These are phyloP conservation scores for Brachyhypopomus occidentalis DNA, from an alignment of 2,113 vertebrate genomes.

Conservation along the genomic window DNA sequence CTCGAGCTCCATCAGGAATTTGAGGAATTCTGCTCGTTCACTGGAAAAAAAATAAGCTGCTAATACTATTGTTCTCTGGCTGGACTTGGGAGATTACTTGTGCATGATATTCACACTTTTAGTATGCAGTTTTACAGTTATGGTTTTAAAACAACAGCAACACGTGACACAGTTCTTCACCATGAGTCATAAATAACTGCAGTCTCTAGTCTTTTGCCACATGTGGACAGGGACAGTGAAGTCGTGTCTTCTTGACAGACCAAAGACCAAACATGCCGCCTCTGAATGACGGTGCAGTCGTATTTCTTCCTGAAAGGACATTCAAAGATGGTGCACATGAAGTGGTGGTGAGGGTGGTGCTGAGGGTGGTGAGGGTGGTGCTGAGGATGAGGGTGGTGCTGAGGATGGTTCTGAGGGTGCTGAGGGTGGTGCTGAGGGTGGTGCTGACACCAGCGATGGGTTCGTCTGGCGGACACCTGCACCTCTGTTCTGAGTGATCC, in stretches of 20 bases:
- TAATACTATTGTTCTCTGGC: conserved; percentile 27
- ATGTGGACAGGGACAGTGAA: conserved; percentile 33
- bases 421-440: too few relatives aligned
- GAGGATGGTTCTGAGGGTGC: too few relatives aligned
- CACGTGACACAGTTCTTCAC: background rate
- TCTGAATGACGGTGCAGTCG: conserved; percentile 28
- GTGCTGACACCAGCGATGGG: conserved; percentile 37
- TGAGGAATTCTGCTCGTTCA: conserved; percentile 66
- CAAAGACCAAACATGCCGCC: conserved; percentile 51
- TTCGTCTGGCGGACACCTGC: conserved; percentile 48
- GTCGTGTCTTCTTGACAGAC: conserved; percentile 41
- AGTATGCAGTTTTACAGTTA: background rate
- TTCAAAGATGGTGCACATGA: conserved; percentile 22
- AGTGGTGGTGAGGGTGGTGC: too few relatives aligned
- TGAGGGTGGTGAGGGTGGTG: conserved; percentile 37
- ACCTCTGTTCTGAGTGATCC: conserved; percentile 37
- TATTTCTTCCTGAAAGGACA: conserved; percentile 44
- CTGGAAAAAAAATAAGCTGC: conserved; percentile 21
- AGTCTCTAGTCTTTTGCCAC: conserved; percentile 23
- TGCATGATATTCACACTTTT: background rate
- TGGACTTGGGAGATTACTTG: background rate
- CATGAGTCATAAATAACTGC: conserved; percentile 34
- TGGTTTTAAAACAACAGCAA: background rate
- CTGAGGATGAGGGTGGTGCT: conserved; percentile 36
- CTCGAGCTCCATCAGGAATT: conserved; percentile 71